Evolutionary conservation across 2,113 vertebrate genomes (phyloP).

Genomic region (Sapayoa aenigma): DNA sequence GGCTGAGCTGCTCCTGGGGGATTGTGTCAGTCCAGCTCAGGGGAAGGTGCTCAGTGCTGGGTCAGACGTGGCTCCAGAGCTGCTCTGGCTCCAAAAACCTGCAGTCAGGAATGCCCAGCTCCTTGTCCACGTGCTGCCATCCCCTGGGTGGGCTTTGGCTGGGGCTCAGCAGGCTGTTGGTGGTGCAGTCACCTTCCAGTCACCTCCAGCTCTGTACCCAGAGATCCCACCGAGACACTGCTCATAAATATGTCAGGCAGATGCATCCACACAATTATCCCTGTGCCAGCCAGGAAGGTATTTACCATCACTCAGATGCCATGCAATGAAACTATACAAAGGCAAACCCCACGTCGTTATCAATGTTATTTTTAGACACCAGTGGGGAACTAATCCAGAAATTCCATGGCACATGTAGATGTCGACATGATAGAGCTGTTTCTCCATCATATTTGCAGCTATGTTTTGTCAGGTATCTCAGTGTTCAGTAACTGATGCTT

Average conservation of each 20-base stretch:
- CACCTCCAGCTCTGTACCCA: background rate
- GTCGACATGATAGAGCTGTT: background rate
- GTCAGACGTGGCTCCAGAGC: background rate
- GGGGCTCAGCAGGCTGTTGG: background rate
- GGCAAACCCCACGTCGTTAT: background rate
- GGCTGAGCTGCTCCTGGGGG: background rate
- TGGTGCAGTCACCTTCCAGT: background rate
- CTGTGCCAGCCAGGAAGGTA: background rate
- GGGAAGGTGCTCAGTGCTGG: no score
- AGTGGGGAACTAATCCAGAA: background rate
- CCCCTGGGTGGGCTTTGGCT: background rate
- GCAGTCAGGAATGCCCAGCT: accelerated
- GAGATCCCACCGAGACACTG: background rate
- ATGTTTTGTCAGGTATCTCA: background rate
- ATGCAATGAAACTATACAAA: background rate
- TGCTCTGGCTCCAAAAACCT: background rate
- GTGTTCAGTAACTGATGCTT: background rate
- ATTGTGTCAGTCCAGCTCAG: background rate
- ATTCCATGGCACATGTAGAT: accelerated
- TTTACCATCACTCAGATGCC: background rate
- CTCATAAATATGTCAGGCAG: background rate
- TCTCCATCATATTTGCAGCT: background rate
- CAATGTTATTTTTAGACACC: background rate
- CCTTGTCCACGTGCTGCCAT: background rate
- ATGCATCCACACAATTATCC: background rate